Percentiles rank a stretch among this genome's conserved stretches.
phyloP scores from a whole-genome alignment of 37 sponge, comb jelly and placozoan genomes.

The Diacarnus erythraeanus region DNA sequence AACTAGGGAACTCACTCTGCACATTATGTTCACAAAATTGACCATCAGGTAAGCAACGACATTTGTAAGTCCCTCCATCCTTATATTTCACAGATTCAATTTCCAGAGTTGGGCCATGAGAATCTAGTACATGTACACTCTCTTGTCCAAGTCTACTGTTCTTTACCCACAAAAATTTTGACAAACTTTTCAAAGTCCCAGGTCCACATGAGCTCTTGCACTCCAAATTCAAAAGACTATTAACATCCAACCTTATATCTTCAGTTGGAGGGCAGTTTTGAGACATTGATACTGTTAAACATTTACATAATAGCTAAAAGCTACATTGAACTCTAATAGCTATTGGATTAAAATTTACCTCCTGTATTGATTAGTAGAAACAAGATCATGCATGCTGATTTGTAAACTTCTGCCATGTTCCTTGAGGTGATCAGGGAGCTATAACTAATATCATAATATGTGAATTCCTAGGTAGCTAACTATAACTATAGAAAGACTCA shows the following conservation, averaged over 20 bases:
- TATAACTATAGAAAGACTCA: no score
- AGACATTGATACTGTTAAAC: slow-evolving; percentile 1
- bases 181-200: no score
- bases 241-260: neutral
- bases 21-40: slow-evolving; percentile 20
- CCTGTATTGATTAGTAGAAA: no score
- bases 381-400: no score
- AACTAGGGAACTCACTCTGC: neutral
- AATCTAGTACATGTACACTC: neutral
- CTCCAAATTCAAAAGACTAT: neutral
- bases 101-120: slow-evolving; percentile 2
- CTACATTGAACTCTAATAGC: no score
- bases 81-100: neutral
- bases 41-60: slow-evolving; percentile 14
- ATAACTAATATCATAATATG: no score
- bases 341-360: no score
- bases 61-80: slow-evolving; percentile 27
- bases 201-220: neutral
- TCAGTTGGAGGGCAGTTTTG: neutral
- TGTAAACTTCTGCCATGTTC: no score
- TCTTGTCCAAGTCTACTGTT: neutral
- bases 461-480: no score
- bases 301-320: neutral
- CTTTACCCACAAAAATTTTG: neutral
- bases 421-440: no score